Evolutionary conservation across 2,797 vertebrate species (phyloP).

Genomic region (Danionella dracula): DNA sequence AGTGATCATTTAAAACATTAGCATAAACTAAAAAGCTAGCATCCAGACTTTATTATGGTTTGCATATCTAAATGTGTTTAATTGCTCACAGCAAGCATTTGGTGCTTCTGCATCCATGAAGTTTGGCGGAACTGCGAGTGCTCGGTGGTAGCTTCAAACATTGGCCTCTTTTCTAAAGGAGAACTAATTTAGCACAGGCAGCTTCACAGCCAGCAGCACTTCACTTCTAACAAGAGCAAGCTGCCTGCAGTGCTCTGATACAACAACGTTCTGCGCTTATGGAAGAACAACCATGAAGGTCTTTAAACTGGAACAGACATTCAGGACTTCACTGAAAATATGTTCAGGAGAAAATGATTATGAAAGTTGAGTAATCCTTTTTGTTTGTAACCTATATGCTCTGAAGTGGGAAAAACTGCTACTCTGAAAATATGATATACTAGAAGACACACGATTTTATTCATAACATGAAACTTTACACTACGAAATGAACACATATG

Average conservation of each 20-base stretch:
- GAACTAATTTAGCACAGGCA: constrained; percentile 38
- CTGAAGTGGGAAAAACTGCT: too few species aligned
- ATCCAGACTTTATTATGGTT: not conserved
- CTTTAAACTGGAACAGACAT: constrained; percentile 27
- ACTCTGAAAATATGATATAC: too few species aligned
- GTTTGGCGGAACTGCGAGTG: constrained; percentile 21
- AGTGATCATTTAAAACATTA: too few species aligned
- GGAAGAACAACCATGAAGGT: constrained; percentile 44
- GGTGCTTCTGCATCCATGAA: constrained; percentile 14
- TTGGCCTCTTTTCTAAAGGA: constrained; percentile 43
- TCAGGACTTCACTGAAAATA: not conserved
- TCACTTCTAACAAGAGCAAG: constrained; percentile 36
- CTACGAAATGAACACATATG: too few species aligned
- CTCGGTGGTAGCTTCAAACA: constrained; percentile 32
- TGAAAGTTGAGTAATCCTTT: too few species aligned
- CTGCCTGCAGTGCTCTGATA: constrained; percentile 32
- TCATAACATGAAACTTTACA: too few species aligned
- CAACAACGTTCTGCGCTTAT: constrained; percentile 44
- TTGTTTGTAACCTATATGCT: too few species aligned
- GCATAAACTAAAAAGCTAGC: not conserved
- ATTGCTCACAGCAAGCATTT: constrained; percentile 33
- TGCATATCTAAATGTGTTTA: constrained; percentile 22
- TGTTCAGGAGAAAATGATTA: too few species aligned
- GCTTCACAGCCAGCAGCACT: constrained; percentile 37
- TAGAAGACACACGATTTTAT: too few species aligned